Conservation (phyloP, 2,888 invertebrate species). For the Rotaria sp. region DNA sequence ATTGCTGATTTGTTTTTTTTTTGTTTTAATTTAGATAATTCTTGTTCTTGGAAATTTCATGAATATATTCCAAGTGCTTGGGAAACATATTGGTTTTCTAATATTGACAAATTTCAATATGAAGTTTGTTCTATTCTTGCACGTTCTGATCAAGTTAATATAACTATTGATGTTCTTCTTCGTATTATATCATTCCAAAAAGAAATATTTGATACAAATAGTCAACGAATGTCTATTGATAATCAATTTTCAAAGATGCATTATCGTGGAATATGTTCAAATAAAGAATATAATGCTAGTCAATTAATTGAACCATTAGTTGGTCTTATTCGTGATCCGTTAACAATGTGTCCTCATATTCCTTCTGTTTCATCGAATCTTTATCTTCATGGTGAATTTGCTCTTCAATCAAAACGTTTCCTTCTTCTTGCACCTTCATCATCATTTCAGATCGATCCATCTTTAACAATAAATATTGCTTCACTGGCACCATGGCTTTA, state of each 20-base stretch:
- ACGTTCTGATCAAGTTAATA: background rate
- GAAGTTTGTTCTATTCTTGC: background rate
- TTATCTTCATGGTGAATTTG: too few species aligned
- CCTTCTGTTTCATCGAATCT: too few species aligned
- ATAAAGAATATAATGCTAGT: background rate
- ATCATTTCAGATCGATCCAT: too few species aligned
- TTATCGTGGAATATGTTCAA: background rate
- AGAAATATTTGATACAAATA: background rate
- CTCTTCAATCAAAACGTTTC: too few species aligned
- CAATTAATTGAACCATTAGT: background rate
- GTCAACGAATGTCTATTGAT: background rate
- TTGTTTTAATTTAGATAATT: too few species aligned
- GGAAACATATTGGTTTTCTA: background rate
- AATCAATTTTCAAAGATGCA: background rate
- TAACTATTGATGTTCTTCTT: background rate
- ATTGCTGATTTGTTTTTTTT: too few species aligned
- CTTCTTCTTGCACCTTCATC: too few species aligned
- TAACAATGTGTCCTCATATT: background rate
- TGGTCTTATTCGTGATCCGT: background rate
- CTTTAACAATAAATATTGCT: too few species aligned
- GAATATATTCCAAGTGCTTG: background rate
- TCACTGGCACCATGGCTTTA: too few species aligned
- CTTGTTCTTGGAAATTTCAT: background rate
- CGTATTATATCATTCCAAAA: background rate
- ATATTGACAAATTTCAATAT: background rate